Evolutionary conservation across 2,113 vertebrate genomes (phyloP).

Genomic region (Lanius collurio): DNA sequence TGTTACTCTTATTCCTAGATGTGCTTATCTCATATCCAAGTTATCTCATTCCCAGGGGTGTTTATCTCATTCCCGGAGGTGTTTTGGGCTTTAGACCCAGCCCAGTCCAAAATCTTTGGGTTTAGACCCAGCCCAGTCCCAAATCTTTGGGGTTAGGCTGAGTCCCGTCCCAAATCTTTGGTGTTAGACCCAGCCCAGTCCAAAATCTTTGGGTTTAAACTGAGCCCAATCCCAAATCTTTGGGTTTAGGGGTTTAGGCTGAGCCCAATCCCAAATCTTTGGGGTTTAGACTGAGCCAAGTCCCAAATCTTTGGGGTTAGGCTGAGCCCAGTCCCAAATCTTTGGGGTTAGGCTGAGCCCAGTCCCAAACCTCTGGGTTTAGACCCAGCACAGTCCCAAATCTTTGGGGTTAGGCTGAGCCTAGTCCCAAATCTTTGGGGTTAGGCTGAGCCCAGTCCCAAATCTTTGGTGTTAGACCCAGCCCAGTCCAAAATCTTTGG

Average conservation of each 20-base stretch:
- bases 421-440: neutral
- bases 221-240: rapidly evolving
- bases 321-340: rapidly evolving
- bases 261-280: rapidly evolving
- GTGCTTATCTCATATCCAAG: no score
- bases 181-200: rapidly evolving
- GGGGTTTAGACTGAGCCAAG: rapidly evolving
- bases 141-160: neutral
- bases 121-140: neutral
- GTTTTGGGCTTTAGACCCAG: neutral
- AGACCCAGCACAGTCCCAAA: rapidly evolving
- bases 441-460: no score
- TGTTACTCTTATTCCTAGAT: no score
- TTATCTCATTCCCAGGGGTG: no score
- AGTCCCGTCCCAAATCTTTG: no score
- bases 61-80: no score
- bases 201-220: rapidly evolving
- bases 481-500: no score
- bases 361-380: no score
- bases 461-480: no score
- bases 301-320: neutral
- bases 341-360: rapidly evolving
- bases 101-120: no score
- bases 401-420: neutral
- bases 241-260: rapidly evolving